Evolutionary conservation across 1,140 invertebrate genomes (phyloP).

Genomic region (Coelopa frigida): DNA sequence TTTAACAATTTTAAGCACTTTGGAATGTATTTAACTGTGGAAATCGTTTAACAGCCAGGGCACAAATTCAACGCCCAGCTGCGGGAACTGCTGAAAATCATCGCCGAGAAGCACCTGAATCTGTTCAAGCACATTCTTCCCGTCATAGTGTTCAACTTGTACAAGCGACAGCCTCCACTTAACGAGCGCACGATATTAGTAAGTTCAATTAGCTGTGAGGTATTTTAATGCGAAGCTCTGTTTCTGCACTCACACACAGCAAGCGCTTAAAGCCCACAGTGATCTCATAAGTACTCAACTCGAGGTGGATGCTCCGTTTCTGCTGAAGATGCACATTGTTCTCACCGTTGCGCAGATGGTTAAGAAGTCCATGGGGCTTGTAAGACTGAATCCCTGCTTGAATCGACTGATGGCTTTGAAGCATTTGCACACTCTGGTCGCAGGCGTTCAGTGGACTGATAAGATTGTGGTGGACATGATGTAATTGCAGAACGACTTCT

Average conservation of each 20-base stretch:
- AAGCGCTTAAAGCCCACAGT: neutral
- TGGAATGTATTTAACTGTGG: too few relatives aligned
- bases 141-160: constrained; percentile 2
- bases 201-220: too few relatives aligned
- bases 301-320: neutral
- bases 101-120: constrained; percentile 1
- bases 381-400: neutral
- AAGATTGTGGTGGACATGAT: too few relatives aligned
- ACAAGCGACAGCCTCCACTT: neutral
- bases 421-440: constrained; percentile 3
- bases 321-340: constrained; percentile 2
- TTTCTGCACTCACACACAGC: neutral
- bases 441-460: constrained; percentile 1
- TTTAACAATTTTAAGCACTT: neutral
- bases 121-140: constrained; percentile 1
- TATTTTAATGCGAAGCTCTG: too few relatives aligned
- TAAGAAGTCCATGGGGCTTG: neutral
- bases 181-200: neutral
- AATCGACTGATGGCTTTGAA: constrained; percentile 6
- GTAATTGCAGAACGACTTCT: too few relatives aligned
- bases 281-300: constrained; percentile 1
- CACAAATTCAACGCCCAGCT: constrained; percentile 1
- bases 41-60: neutral
- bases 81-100: neutral
- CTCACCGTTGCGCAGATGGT: constrained; percentile 3